These are phyloP conservation scores for Melanotaenia maccullochi DNA, from an alignment of 2,797 vertebrate species.

Conservation along the genomic window DNA sequence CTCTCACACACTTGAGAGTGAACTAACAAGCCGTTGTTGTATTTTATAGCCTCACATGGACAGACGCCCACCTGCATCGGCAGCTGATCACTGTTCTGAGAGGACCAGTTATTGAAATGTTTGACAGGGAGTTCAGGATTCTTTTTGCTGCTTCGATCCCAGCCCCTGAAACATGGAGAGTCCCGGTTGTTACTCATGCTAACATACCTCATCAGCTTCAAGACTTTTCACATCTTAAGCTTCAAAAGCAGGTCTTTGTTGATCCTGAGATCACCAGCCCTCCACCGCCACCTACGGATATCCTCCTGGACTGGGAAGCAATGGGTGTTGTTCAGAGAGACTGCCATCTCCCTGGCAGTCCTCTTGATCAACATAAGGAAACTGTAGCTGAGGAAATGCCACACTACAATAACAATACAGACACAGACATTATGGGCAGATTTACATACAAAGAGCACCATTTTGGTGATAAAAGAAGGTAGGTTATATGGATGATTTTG, in stretches of 20 bases:
- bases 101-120: conserved; percentile 82
- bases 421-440: conserved; percentile 11
- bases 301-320: conserved; percentile 80
- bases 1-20: neutral
- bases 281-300: conserved; percentile 62
- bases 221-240: conserved; percentile 23
- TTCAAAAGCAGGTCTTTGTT: conserved; percentile 32
- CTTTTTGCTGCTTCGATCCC: conserved; percentile 86
- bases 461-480: conserved; percentile 58
- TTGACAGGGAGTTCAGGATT: conserved; percentile 88
- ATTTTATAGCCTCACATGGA: conserved; percentile 87
- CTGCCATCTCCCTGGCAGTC: neutral
- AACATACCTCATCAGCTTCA: conserved; percentile 16
- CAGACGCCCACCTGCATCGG: conserved; percentile 87
- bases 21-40: conserved; percentile 29
- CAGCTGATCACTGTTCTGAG: conserved; percentile 87
- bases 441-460: conserved; percentile 31
- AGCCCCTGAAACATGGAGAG: conserved; percentile 57
- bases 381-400: conserved; percentile 5
- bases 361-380: conserved; percentile 30
- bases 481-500: conserved; percentile 42
- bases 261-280: conserved; percentile 46
- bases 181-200: neutral
- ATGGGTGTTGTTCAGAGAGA: conserved; percentile 74
- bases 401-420: conserved; percentile 27